phyloP scores from a whole-genome alignment of 1,140 invertebrate genomes.

The Mamestra configurata region DNA sequence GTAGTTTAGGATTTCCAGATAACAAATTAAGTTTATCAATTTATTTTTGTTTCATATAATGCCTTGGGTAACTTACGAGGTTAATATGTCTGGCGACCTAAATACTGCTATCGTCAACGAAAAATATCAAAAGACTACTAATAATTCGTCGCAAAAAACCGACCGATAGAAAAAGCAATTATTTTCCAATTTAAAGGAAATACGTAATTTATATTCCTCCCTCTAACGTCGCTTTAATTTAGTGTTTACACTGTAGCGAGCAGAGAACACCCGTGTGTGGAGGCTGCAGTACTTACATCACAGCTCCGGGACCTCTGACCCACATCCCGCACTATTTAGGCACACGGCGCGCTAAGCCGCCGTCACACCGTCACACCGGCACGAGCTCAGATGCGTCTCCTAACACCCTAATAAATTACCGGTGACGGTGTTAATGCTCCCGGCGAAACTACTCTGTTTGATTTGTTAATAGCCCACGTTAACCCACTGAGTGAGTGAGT shows the following conservation, averaged over 20 bases:
- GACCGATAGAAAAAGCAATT: not conserved
- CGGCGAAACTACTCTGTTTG: slow-evolving; percentile 29
- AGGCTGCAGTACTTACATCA: not conserved
- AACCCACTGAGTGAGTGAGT: not conserved
- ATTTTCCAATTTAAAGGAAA: slow-evolving; percentile 1
- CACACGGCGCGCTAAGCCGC: not conserved
- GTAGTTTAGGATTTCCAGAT: no score
- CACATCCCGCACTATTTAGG: slow-evolving; percentile 5
- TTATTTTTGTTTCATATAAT: no score
- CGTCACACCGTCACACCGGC: not conserved
- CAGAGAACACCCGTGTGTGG: not conserved
- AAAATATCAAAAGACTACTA: not conserved
- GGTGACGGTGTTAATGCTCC: slow-evolving; percentile 22
- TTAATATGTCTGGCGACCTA: not conserved
- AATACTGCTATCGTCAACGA: not conserved
- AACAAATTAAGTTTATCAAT: no score
- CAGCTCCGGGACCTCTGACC: not conserved
- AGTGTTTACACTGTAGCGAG: not conserved
- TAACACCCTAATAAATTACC: not conserved
- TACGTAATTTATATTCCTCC: not conserved
- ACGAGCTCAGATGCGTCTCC: not conserved
- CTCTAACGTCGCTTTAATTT: not conserved
- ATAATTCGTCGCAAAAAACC: slow-evolving; percentile 5
- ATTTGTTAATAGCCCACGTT: slow-evolving; percentile 38
- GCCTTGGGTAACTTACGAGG: not conserved